Evolutionary conservation across 1,140 invertebrate genomes (phyloP).

Genomic region (Eupristina koningsbergeri): DNA sequence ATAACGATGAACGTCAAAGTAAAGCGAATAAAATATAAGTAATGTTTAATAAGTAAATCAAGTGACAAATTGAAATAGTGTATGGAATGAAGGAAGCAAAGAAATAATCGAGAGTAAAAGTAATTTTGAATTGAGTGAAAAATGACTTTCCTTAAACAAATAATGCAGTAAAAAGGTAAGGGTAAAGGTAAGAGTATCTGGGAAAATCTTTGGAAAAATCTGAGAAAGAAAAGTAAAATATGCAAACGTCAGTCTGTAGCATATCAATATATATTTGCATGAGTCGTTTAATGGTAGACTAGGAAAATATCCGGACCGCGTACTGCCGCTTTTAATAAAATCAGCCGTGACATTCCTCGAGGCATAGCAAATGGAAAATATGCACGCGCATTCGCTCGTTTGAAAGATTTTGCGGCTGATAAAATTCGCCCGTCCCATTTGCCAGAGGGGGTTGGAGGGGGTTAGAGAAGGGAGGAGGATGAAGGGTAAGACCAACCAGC

Average conservation of each 20-base stretch:
- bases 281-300: conserved; percentile 13
- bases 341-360: conserved; percentile 52
- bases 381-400: conserved; percentile 49
- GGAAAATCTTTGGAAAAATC: not conserved
- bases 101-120: not conserved
- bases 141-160: not conserved
- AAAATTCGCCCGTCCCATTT: conserved; percentile 40
- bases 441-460: not conserved
- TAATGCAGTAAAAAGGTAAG: not conserved
- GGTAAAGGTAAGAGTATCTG: not conserved
- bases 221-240: not conserved
- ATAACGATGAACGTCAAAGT: too few relatives aligned
- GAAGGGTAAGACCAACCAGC: conserved; percentile 3
- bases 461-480: not conserved
- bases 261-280: conserved; percentile 1
- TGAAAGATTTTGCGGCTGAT: conserved; percentile 60
- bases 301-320: conserved; percentile 4
- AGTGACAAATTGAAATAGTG: not conserved
- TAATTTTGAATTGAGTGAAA: not conserved
- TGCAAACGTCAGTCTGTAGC: not conserved
- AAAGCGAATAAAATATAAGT: too few relatives aligned
- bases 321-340: conserved; percentile 61
- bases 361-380: conserved; percentile 59
- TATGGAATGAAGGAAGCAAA: not conserved
- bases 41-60: not conserved